Evolutionary conservation across 37 sponge, comb jelly and placozoan species (phyloP), one percentile per base, ranked within the genome.

Genomic region (Oopsacas minuta): DNA sequence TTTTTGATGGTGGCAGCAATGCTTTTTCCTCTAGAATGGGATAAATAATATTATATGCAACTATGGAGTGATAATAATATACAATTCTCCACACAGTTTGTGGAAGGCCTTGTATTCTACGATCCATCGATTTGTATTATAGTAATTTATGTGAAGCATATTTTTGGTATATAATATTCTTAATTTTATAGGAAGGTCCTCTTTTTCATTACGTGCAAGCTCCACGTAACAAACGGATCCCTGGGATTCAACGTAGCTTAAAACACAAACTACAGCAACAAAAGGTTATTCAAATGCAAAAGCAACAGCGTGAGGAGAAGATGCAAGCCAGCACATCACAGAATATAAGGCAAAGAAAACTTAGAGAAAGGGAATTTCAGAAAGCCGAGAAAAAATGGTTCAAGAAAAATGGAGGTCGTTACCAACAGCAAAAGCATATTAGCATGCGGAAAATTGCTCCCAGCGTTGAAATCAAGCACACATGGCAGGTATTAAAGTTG

Each of bases 301-400:
- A 12, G 28, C 75, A 20, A 61, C 75, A 61, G 28, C 7, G 75
- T 20, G 75, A 61, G 75, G 75, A 61, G 28, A 61, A 61, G 75
- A 61, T 61, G 75, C 75, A 61, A 20, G 75, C 28, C 7, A 61
- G 30, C 22, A n/a, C 30, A 3, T 61, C 75, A 32, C 75, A 61
- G 30, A 61, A 61, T 12, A 34, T 61, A 20, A 61, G 28, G 22
- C 75, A 61, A 34, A 61, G 75, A n/a, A 61, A 61, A 61, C 30
- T 61, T 25, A 10, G 75, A 25, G 75, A 61, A n/a, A 61, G 75
- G 28, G 75, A 61, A 61, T 32, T 25, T 32, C 75, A 61, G 75
- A 61, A 61, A 12, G 75, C 75, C 22, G 75, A 61, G 30, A 61
- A 61, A 12, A 61, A 61, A 61, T 61, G 75, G 75, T n/a, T 61